Evolutionary conservation across 2,888 invertebrate species (phyloP).

Genomic region (Nezara viridula): DNA sequence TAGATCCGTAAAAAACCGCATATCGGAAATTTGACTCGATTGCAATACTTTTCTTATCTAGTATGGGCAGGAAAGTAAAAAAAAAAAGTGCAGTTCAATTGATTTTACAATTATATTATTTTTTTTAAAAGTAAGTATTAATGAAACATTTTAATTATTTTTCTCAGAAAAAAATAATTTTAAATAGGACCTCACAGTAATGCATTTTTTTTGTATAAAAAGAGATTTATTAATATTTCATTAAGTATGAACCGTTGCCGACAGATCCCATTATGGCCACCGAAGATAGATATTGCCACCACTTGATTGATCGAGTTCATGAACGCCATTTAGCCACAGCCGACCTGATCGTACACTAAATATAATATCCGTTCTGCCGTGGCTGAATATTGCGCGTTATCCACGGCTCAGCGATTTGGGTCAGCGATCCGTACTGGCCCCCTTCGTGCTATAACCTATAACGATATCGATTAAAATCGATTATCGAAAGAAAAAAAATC

Average conservation of each 20-base stretch:
- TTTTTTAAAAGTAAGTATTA: no score
- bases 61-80: no score
- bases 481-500: neutral
- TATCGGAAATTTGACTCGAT: no score
- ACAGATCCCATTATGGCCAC: neutral
- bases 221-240: neutral
- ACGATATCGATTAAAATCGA: neutral
- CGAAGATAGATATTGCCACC: neutral
- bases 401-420: neutral
- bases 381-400: neutral
- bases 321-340: neutral
- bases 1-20: no score
- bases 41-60: no score
- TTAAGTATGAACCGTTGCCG: neutral
- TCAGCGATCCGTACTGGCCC: neutral
- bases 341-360: neutral
- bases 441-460: neutral
- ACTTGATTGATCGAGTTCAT: neutral
- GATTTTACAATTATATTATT: no score
- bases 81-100: no score
- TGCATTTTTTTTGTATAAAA: no score
- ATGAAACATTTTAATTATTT: no score
- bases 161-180: no score
- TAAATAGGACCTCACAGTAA: no score
- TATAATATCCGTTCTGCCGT: slow-evolving; percentile 7